A percentile compares a stretch with the other conserved stretches of the same genome.
These are phyloP conservation scores for Phycodurus eques DNA, from an alignment of 2,113 vertebrate genomes.

Conservation along the genomic window DNA sequence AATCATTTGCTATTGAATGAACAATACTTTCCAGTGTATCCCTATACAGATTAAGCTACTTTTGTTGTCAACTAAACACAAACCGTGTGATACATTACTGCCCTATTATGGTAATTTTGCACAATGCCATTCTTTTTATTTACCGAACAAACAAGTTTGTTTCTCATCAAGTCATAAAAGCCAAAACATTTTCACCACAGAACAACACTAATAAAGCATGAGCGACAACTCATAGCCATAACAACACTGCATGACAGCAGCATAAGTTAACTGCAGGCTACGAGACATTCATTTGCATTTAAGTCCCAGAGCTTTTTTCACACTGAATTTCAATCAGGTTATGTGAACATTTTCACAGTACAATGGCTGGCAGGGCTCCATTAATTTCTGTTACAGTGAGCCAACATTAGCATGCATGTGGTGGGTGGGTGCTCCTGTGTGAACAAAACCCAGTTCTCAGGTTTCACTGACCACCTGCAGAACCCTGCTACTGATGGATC, in stretches of 20 bases:
- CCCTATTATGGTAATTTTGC: conserved; percentile 21
- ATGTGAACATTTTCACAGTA: conserved; percentile 38
- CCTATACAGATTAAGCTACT: conserved; percentile 31
- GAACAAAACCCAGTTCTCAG: conserved; percentile 44
- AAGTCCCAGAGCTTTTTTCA: conserved; percentile 42
- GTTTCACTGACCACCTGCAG: conserved; percentile 49
- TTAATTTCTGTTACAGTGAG: conserved; percentile 23
- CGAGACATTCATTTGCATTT: conserved; percentile 30
- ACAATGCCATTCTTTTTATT: conserved; percentile 29
- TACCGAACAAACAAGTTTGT: conserved; percentile 20
- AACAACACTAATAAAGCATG: conserved; percentile 45
- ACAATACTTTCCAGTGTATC: conserved; percentile 32
- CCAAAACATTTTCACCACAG: conserved; percentile 19
- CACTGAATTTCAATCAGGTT: conserved; percentile 57
- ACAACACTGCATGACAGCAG: conserved; percentile 39
- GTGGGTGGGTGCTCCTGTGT: conserved; percentile 52
- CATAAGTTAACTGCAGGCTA: conserved; percentile 40
- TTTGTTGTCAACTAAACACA: conserved; percentile 38
- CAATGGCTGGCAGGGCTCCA: conserved; percentile 27
- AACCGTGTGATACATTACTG: conserved; percentile 12
- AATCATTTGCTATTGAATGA: conserved; percentile 36
- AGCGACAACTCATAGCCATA: conserved; percentile 34
- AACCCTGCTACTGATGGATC: conserved; percentile 54
- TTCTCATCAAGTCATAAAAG: conserved; percentile 39
- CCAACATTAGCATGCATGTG: conserved; percentile 46